These are phyloP conservation scores for Pseudoips prasinana DNA, from an alignment of 2,888 invertebrate genomes.

Conservation along the genomic window DNA sequence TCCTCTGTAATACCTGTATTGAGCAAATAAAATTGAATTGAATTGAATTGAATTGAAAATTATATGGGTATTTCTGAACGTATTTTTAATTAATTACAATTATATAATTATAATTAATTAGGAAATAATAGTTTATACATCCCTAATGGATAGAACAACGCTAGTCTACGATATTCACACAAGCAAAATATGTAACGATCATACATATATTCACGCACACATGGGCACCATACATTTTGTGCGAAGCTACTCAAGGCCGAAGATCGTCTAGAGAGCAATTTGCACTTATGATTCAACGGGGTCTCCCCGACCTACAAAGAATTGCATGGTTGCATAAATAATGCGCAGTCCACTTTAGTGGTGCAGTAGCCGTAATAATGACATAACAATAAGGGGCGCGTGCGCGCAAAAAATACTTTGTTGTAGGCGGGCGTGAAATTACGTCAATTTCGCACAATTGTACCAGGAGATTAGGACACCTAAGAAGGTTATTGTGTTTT, in stretches of 20 bases:
- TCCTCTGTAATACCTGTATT: no score
- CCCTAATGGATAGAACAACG: no score
- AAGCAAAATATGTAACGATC: no score
- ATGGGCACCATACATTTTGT: conserved; percentile 16
- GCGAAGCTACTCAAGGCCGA: conserved; percentile 35
- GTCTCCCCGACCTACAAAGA: conserved; percentile 73
- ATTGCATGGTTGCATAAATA: conserved; percentile 54
- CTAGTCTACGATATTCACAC: no score
- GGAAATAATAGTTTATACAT: no score
- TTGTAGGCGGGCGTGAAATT: conserved; percentile 63
- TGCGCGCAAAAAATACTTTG: conserved; percentile 61
- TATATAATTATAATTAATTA: no score
- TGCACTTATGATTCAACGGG: conserved; percentile 61
- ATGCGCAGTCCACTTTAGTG: conserved; percentile 61
- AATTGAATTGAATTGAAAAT: no score
- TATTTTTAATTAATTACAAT: no score
- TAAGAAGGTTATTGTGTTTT: conserved; percentile 50
- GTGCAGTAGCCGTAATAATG: conserved; percentile 68
- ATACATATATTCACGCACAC: conserved; percentile 20
- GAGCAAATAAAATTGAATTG: no score
- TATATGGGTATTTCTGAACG: no score
- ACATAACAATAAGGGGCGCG: conserved; percentile 72
- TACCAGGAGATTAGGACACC: conserved; percentile 60
- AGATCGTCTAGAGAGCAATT: conserved; percentile 51
- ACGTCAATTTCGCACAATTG: conserved; percentile 79